A percentile compares a stretch with the other conserved stretches of the same genome.
phyloP scores from a whole-genome alignment of 92 coral and sea anemone genomes.

The Actinernus sp. region DNA sequence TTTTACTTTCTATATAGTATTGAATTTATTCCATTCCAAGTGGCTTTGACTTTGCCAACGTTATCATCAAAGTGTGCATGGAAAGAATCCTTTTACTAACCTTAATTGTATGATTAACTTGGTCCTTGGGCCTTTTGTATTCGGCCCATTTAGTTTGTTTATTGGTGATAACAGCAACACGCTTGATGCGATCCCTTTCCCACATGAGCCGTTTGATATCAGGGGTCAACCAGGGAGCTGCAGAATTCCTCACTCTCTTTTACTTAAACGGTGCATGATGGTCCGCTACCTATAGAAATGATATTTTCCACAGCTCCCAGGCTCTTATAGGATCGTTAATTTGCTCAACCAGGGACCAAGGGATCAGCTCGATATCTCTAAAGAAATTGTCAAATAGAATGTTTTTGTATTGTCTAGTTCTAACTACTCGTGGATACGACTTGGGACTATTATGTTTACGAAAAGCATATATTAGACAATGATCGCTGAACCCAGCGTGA shows the following conservation, averaged over 20 bases:
- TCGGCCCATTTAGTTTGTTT: constrained; percentile 32
- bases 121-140: constrained; percentile 18
- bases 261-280: constrained; percentile 55
- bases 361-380: constrained; percentile 14
- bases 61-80: constrained; percentile 19
- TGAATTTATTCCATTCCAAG: constrained; percentile 42
- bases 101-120: constrained; percentile 29
- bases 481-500: constrained; percentile 31
- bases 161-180: constrained; percentile 30
- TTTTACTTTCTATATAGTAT: constrained; percentile 25
- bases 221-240: no score
- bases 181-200: constrained; percentile 34
- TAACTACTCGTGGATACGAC: constrained; percentile 18
- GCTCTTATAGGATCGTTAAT: constrained; percentile 22
- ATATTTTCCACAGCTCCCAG: constrained; percentile 27
- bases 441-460: constrained; percentile 8
- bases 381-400: constrained; percentile 8
- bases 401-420: constrained; percentile 15
- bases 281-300: constrained; percentile 37
- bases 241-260: constrained; percentile 48
- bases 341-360: constrained; percentile 18
- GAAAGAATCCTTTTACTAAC: constrained; percentile 15
- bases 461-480: constrained; percentile 12
- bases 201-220: no score
- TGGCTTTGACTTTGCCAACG: constrained; percentile 18